phyloP scores from a whole-genome alignment of 2,797 vertebrate species.

The Ispidina picta region DNA sequence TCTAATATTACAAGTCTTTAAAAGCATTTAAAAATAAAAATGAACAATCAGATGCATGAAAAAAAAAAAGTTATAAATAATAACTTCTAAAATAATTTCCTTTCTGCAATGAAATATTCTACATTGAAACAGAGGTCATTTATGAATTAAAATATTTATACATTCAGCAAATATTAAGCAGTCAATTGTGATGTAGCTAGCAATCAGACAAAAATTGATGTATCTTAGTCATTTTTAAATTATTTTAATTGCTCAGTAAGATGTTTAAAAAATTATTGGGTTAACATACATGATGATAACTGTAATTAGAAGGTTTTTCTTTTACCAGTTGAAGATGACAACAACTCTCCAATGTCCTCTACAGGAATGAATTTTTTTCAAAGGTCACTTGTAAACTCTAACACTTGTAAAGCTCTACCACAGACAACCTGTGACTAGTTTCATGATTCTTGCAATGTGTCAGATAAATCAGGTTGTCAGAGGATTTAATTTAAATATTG shows the following conservation, averaged over 20 bases:
- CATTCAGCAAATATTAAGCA: background rate
- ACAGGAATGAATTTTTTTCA: background rate
- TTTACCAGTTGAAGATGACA: background rate
- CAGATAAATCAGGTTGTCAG: background rate
- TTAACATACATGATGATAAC: background rate
- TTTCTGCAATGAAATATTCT: background rate
- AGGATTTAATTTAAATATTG: background rate
- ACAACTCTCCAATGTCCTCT: background rate
- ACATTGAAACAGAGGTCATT: background rate
- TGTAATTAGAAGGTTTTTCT: background rate
- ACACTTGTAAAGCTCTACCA: background rate
- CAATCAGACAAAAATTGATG: background rate
- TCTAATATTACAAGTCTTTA: background rate
- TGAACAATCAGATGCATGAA: background rate
- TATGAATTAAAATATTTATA: background rate
- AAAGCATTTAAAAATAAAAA: background rate
- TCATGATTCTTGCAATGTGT: background rate
- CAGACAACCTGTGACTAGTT: background rate
- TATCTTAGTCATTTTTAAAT: background rate
- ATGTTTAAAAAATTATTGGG: background rate
- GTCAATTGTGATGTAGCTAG: background rate
- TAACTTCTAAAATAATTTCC: background rate
- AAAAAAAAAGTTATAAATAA: background rate
- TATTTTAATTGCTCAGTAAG: background rate
- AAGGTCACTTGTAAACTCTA: background rate